phyloP scores from a whole-genome alignment of 2,113 vertebrate genomes.

The Alosa alosa region DNA sequence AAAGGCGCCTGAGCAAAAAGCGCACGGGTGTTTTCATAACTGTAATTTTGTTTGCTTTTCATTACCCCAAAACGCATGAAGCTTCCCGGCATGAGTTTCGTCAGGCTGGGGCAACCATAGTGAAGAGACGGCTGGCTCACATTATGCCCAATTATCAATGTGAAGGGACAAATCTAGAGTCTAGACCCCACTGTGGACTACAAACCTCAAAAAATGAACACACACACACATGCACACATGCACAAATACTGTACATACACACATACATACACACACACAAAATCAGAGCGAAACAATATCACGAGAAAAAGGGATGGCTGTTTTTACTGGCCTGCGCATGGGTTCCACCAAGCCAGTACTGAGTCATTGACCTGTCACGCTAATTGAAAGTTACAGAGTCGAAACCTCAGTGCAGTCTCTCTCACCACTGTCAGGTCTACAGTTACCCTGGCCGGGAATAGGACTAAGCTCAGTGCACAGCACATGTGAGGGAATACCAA shows the following conservation, averaged over 20 bases:
- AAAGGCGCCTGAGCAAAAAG: conserved; percentile 40
- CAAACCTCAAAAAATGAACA: conserved; percentile 6
- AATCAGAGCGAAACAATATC: neutral
- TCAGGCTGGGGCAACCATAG: conserved; percentile 17
- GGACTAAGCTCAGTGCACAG: neutral
- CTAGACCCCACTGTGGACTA: conserved; percentile 35
- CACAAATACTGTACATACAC: neutral
- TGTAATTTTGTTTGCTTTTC: conserved; percentile 43
- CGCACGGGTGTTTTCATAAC: conserved; percentile 42
- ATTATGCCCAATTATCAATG: conserved; percentile 39
- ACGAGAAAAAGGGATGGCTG: conserved; percentile 6
- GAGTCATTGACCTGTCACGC: conserved; percentile 11
- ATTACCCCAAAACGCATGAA: conserved; percentile 35
- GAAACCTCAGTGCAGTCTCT: neutral
- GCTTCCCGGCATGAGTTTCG: conserved; percentile 28
- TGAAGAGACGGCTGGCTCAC: conserved; percentile 16
- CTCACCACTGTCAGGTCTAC: conserved; percentile 9
- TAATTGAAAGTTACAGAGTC: conserved; percentile 17
- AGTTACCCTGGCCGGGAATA: neutral
- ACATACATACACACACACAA: neutral
- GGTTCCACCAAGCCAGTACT: neutral
- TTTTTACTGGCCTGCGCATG: neutral
- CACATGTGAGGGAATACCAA: neutral
- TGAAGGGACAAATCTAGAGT: conserved; percentile 40
- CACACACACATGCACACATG: neutral